phyloP scores from a whole-genome alignment of 2,888 invertebrate species.

The Epinotia demarniana region DNA sequence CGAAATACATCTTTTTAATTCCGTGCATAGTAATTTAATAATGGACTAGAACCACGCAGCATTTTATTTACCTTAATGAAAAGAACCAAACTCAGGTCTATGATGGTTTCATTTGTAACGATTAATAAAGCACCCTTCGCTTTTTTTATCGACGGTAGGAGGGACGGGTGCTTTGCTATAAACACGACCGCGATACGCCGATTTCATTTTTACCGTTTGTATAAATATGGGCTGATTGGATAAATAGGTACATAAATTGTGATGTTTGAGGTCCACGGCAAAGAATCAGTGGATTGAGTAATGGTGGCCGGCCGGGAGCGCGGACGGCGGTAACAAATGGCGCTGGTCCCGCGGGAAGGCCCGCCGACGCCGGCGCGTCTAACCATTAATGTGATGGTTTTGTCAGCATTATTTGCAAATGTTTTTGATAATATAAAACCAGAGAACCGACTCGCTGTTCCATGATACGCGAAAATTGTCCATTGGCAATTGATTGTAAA shows the following conservation, averaged over 20 bases:
- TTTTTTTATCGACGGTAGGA: neutral
- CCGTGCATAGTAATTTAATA: too few relatives aligned
- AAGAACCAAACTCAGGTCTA: too few relatives aligned
- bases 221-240: conserved; percentile 1
- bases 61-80: too few relatives aligned
- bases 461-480: too few relatives aligned
- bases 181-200: neutral
- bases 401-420: conserved; percentile 47
- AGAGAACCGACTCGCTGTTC: neutral
- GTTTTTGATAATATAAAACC: conserved; percentile 32
- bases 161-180: neutral
- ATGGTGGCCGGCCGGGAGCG: conserved; percentile 54
- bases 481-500: too few relatives aligned
- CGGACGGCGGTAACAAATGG: conserved; percentile 64
- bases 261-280: conserved; percentile 66
- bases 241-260: conserved; percentile 63
- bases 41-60: too few relatives aligned
- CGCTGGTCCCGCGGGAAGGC: conserved; percentile 60
- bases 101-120: too few relatives aligned
- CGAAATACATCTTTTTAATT: too few relatives aligned
- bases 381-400: conserved; percentile 66
- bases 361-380: conserved; percentile 51
- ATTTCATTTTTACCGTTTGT: neutral
- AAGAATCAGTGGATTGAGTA: conserved; percentile 66
- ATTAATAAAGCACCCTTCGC: neutral